A percentile compares a stretch with the other conserved stretches of the same genome.
Evolutionary conservation across 1,140 invertebrate genomes (phyloP).

Genomic region (Druon quercuslanigerum): DNA sequence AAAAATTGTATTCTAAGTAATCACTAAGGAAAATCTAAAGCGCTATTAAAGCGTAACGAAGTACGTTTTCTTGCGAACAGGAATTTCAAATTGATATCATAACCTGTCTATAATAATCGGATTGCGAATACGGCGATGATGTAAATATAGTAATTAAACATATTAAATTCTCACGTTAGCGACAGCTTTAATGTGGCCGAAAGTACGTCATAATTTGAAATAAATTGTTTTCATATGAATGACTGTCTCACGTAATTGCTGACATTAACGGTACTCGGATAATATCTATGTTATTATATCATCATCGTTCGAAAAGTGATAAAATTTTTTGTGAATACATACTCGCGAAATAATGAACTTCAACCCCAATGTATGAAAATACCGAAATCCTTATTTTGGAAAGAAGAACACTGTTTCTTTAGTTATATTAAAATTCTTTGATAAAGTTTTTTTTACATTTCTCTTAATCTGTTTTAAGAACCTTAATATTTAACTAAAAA

Average conservation of each 20-base stretch:
- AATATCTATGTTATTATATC: neutral
- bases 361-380: no score
- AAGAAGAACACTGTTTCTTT: no score
- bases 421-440: no score
- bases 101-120: neutral
- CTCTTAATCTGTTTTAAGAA: no score
- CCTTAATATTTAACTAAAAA: no score
- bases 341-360: no score
- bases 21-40: neutral
- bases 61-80: neutral
- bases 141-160: conserved; percentile 13
- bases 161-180: conserved; percentile 15
- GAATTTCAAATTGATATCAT: neutral
- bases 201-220: neutral
- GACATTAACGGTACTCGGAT: neutral
- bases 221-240: neutral
- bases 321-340: neutral
- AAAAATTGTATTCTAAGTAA: conserved; percentile 18
- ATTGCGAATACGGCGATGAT: neutral
- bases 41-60: neutral
- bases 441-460: no score
- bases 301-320: neutral
- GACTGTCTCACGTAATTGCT: neutral
- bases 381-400: no score
- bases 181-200: conserved; percentile 10